These are phyloP conservation scores for Argynnis bischoffii DNA, from an alignment of 2,888 invertebrate species.

Conservation along the genomic window DNA sequence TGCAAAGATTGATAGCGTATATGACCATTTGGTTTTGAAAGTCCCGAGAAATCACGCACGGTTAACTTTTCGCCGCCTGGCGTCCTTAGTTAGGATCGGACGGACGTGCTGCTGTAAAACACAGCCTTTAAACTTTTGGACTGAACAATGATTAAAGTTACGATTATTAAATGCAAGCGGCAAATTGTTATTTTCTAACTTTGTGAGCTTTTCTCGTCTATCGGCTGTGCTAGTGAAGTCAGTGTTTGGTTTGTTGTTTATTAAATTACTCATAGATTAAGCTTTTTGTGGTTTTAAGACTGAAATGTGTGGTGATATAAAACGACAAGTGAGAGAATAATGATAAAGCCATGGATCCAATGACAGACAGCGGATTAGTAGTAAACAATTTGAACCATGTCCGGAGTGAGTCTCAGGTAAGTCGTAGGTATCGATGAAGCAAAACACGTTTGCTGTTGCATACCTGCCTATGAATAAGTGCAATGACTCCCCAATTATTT, in stretches of 20 bases:
- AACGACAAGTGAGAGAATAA: slow-evolving; percentile 57
- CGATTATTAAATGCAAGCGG: slow-evolving; percentile 44
- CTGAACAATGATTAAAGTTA: slow-evolving; percentile 37
- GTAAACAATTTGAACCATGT: slow-evolving; percentile 79
- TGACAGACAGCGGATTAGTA: slow-evolving; percentile 76
- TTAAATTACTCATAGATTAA: slow-evolving; percentile 28
- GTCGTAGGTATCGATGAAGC: slow-evolving; percentile 68
- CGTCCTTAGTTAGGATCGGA: slow-evolving; percentile 76
- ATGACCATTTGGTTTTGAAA: slow-evolving; percentile 81
- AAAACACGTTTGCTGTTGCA: slow-evolving; percentile 76
- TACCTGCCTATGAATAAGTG: slow-evolving; percentile 73
- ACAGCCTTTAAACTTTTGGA: slow-evolving; percentile 47
- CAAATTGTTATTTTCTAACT: slow-evolving; percentile 50
- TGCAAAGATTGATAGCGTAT: slow-evolving; percentile 83
- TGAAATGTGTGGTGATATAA: slow-evolving; percentile 55
- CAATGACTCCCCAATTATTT: slow-evolving; percentile 71
- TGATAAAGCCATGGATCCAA: slow-evolving; percentile 73
- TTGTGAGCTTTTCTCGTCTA: slow-evolving; percentile 49
- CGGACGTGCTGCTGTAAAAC: slow-evolving; percentile 59
- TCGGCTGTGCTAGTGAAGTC: slow-evolving; percentile 48
- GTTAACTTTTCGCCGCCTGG: slow-evolving; percentile 80
- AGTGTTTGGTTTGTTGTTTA: slow-evolving; percentile 47
- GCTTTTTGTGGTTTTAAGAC: slow-evolving; percentile 39
- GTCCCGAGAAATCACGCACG: slow-evolving; percentile 81
- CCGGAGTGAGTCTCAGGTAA: slow-evolving; percentile 80